Evolutionary conservation across 30 jellyfish, hydroid and myxozoan species (phyloP), one percentile per base, ranked within the genome.

Genomic region (Catostylus mosaicus): DNA sequence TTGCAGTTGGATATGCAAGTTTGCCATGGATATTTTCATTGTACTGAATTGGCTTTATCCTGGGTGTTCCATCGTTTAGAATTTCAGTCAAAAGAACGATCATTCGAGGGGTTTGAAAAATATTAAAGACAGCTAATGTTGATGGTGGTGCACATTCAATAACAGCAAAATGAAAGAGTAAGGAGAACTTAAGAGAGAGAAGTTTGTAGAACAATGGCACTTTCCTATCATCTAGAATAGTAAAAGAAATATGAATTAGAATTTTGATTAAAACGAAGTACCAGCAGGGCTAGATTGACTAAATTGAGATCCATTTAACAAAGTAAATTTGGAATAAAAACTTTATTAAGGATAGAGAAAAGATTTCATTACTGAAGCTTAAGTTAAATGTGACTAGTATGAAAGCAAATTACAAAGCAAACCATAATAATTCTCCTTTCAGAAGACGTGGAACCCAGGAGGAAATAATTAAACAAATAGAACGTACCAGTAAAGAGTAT

Each of bases 401-500:
- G n/a, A n/a, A n/a, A n/a, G n/a, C n/a, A n/a, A n/a, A n/a, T n/a
- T n/a, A n/a, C n/a, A n/a, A n/a, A n/a, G n/a, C n/a, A n/a, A n/a
- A n/a, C n/a, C n/a, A n/a, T n/a, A n/a, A n/a, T n/a, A n/a, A n/a
- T n/a, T n/a, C n/a, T n/a, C n/a, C n/a, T n/a, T n/a, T n/a, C n/a
- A n/a, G n/a, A n/a, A n/a, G n/a, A n/a, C n/a, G n/a, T n/a, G n/a
- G n/a, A n/a, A n/a, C n/a, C n/a, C n/a, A n/a, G n/a, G n/a, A n/a
- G n/a, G n/a, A n/a, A n/a, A n/a, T n/a, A n/a, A n/a, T n/a, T n/a
- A n/a, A n/a, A n/a, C n/a, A n/a, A n/a, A n/a, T n/a, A n/a, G n/a
- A n/a, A n/a, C n/a, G n/a, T 37, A 86, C 96, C 96, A 6, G 96
- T 86, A 47, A 86, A 86, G 45, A 86, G 89, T 27, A 86, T 83